Evolutionary conservation across 2,888 invertebrate genomes (phyloP).

Genomic region (Arctia plantaginis): DNA sequence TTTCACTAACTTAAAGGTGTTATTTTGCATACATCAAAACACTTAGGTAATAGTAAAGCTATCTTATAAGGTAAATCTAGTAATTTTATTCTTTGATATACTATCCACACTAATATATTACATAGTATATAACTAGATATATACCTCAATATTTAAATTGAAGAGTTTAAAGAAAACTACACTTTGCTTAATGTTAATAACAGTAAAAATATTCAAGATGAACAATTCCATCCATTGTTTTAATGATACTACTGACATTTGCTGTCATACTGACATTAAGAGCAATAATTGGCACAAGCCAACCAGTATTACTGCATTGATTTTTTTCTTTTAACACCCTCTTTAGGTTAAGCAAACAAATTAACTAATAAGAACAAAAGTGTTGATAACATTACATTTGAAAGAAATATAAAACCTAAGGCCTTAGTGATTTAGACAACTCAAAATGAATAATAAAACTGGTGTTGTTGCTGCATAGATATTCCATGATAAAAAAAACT

Average conservation of each 20-base stretch:
- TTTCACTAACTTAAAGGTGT: not conserved
- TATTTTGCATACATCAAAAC: not conserved
- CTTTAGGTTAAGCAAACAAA: not conserved
- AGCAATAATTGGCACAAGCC: conserved; percentile 21
- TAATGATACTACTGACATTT: conserved; percentile 55
- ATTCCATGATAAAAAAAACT: conserved; percentile 14
- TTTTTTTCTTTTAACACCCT: conserved; percentile 2
- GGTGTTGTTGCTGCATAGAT: conserved; percentile 1
- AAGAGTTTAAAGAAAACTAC: conserved; percentile 24
- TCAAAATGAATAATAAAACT: conserved; percentile 7
- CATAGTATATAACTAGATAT: not conserved
- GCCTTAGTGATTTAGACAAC: not conserved
- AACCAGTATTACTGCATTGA: conserved; percentile 26
- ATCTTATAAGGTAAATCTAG: not conserved
- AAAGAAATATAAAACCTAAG: not conserved
- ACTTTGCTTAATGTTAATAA: conserved; percentile 40
- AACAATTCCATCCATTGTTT: conserved; percentile 57
- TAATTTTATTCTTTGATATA: not conserved
- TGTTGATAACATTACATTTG: not conserved
- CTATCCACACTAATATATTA: not conserved
- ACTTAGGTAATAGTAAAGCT: not conserved
- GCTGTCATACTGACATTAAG: conserved; percentile 44
- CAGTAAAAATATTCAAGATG: conserved; percentile 40
- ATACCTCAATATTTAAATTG: conserved; percentile 36
- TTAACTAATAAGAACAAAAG: not conserved